Percentiles rank a stretch among this genome's conserved stretches.
Conservation (phyloP, 2,797 vertebrate species). For the Gadopsis marmoratus region DNA sequence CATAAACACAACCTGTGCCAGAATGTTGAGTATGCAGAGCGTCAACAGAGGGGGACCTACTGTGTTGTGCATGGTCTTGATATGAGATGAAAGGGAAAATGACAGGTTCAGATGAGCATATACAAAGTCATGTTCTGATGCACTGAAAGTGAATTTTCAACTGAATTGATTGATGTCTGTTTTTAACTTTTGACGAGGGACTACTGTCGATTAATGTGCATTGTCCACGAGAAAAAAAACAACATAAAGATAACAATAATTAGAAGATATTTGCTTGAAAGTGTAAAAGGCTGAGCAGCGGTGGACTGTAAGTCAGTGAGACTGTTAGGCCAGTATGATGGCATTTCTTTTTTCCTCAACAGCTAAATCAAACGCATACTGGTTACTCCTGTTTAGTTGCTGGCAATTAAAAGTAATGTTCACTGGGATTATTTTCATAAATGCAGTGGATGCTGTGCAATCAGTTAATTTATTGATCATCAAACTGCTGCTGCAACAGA, state of each 20-base stretch:
- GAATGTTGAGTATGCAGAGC: slow-evolving; percentile 47
- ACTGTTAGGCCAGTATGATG: slow-evolving; percentile 15
- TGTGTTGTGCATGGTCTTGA: slow-evolving; percentile 25
- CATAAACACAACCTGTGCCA: slow-evolving; percentile 68
- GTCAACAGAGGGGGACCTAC: slow-evolving; percentile 38
- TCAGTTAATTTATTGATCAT: slow-evolving; percentile 54
- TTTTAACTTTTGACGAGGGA: slow-evolving; percentile 8
- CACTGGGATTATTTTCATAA: slow-evolving; percentile 20
- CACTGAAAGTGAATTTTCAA: not conserved
- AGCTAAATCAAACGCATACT: slow-evolving; percentile 35
- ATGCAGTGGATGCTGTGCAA: slow-evolving; percentile 28
- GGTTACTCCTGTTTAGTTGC: slow-evolving; percentile 12
- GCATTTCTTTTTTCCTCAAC: slow-evolving; percentile 7
- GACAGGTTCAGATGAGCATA: slow-evolving; percentile 31
- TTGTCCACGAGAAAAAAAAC: slow-evolving; percentile 25
- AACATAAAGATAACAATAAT: slow-evolving; percentile 17
- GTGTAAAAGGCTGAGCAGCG: slow-evolving; percentile 7
- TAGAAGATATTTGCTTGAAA: slow-evolving; percentile 23
- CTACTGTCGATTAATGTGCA: slow-evolving; percentile 25
- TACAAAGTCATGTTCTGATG: slow-evolving; percentile 11
- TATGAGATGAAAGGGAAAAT: slow-evolving; percentile 37
- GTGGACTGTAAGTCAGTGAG: slow-evolving; percentile 4
- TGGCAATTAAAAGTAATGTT: slow-evolving; percentile 45
- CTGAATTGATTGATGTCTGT: not conserved
- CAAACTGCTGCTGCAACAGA: slow-evolving; percentile 52